phyloP scores from a whole-genome alignment of 2,113 vertebrate genomes.

The Malurus cyaneus region DNA sequence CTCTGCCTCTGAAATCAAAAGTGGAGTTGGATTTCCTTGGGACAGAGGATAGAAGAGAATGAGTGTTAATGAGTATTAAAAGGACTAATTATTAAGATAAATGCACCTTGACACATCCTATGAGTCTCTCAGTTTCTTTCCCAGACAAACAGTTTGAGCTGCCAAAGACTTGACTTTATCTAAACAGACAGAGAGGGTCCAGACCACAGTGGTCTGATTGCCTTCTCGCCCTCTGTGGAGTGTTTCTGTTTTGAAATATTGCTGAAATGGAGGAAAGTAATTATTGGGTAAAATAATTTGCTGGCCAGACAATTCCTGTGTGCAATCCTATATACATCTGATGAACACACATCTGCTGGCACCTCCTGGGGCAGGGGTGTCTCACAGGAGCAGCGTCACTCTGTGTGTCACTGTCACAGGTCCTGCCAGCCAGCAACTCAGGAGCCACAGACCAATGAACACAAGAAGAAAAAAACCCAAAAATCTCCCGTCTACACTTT shows the following conservation, averaged over 20 bases:
- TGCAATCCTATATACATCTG: not conserved
- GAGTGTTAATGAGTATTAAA: not conserved
- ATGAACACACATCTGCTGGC: not conserved
- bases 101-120: not conserved
- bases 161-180: not conserved
- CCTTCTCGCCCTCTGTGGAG: not conserved
- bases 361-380: not conserved
- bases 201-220: not conserved
- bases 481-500: not conserved
- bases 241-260: not conserved
- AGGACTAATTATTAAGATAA: not conserved
- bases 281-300: not conserved
- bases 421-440: not conserved
- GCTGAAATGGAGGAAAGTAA: not conserved
- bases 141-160: not conserved
- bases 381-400: not conserved
- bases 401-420: not conserved
- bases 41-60: not conserved
- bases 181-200: not conserved
- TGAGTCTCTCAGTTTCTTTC: not conserved
- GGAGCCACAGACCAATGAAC: not conserved
- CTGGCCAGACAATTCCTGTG: not conserved
- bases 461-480: not conserved
- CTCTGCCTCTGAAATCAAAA: not conserved
- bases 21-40: not conserved